phyloP scores from a whole-genome alignment of 1,140 invertebrate genomes.

The Pseudomyrmex dendroicus region DNA sequence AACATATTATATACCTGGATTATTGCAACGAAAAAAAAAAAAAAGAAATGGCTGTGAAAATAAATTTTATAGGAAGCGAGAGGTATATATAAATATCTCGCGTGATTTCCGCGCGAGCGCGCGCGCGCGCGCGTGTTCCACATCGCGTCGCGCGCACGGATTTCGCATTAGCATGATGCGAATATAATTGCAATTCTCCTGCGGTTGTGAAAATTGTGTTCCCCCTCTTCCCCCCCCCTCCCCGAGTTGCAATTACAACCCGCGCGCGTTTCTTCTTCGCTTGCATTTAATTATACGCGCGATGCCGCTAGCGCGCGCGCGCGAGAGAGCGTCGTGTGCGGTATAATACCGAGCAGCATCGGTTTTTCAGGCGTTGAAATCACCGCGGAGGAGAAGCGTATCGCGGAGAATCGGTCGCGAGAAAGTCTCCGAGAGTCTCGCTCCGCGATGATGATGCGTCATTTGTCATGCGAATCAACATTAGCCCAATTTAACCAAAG shows the following conservation, averaged over 20 bases:
- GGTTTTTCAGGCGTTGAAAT: constrained; percentile 15
- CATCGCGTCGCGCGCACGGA: background rate
- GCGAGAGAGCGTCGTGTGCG: background rate
- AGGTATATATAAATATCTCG: background rate
- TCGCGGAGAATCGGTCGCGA: no score
- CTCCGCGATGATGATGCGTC: background rate
- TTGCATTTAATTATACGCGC: background rate
- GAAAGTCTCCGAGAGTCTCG: constrained; percentile 27
- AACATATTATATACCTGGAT: constrained; percentile 34
- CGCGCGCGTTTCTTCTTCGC: background rate
- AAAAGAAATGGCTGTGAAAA: background rate
- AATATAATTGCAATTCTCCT: constrained; percentile 18
- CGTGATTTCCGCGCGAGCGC: background rate
- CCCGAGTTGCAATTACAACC: background rate
- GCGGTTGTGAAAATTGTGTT: constrained; percentile 2
- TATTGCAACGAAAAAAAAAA: constrained; percentile 1
- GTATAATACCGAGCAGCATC: background rate
- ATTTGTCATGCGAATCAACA: constrained; percentile 18
- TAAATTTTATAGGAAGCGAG: constrained; percentile 28
- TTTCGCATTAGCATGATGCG: constrained; percentile 22
- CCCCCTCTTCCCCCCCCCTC: no score
- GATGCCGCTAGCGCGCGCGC: background rate
- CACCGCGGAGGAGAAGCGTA: background rate
- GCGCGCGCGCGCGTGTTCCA: constrained; percentile 35
- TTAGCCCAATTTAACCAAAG: constrained; percentile 13